Evolutionary conservation across 2,888 invertebrate genomes (phyloP).

Genomic region (Cheilosia grossa): DNA sequence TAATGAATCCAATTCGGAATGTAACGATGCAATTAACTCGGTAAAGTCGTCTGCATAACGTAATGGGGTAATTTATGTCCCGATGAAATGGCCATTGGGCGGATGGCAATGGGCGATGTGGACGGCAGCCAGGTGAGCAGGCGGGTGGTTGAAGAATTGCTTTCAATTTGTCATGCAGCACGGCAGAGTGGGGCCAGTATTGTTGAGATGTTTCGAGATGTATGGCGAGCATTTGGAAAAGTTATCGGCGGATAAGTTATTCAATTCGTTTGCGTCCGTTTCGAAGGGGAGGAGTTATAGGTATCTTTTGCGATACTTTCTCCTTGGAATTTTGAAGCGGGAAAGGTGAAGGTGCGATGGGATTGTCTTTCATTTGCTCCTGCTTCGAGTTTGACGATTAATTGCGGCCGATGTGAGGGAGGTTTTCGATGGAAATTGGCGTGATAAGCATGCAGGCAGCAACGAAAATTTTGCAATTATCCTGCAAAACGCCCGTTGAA

Average conservation of each 20-base stretch:
- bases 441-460: too few species aligned
- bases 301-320: too few species aligned
- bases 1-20: conserved; percentile 70
- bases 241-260: neutral
- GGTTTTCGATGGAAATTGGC: too few species aligned
- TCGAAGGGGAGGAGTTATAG: too few species aligned
- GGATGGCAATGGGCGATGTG: neutral
- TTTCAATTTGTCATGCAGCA: conserved; percentile 11
- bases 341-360: too few species aligned
- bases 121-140: neutral
- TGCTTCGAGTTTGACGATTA: too few species aligned
- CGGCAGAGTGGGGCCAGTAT: neutral
- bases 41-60: conserved; percentile 45
- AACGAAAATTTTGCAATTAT: too few species aligned
- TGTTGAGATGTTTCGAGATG: neutral
- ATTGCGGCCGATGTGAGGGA: too few species aligned
- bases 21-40: conserved; percentile 69
- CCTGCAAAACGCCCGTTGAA: too few species aligned
- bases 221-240: neutral
- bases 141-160: conserved; percentile 8
- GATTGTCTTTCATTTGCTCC: too few species aligned
- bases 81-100: conserved; percentile 17
- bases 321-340: too few species aligned
- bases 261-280: too few species aligned
- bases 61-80: conserved; percentile 27